Evolutionary conservation across 35 echinoderm and acorn worm species (phyloP), one percentile per base, ranked within the genome.

Genomic region (Nesometra sesokonis): DNA sequence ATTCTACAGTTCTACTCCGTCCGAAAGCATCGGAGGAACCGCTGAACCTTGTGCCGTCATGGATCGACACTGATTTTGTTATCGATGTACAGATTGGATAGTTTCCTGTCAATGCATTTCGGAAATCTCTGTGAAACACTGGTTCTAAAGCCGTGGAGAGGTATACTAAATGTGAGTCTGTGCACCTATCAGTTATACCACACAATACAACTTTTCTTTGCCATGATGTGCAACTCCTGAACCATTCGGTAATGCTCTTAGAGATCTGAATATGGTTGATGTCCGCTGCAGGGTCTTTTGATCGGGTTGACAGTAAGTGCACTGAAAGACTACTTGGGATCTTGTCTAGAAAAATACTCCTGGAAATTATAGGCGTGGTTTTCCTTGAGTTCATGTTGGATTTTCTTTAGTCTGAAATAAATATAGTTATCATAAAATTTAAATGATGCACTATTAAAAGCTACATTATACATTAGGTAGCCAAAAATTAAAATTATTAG

Each of bases 51-150:
- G 30, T 27, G 9, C 17, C 30, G 35, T 13, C 3, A 83, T 34
- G 3, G 11, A 38, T n/a, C 37, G 0, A 2, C 30, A 34, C 0
- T 31, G 34, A 83, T 32, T 32, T 81, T 81, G 32, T 32, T 0
- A 13, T 46, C 0, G 79, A 82, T 84, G 79, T 76, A 35, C 80
- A 43, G 9, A 89, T 85, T 85, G 92, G 92, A 88, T 94, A 99
- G 17, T 77, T 77, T n/a, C 93, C 96, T 80, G 47, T 87, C 7
- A 92, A 82, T 5, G 96, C 85, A 11, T 86, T 88, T 33, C 52
- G 38, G 79, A 94, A 99, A 57, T 99, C 96, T 43, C 96, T 80
- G 81, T 99, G 96, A 46, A 99, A 99, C 8, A 99, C 90, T 47
- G 96, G 96, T 85, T 99, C 96, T 36, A 99, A 67, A 15, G 90